Evolutionary conservation across 2,113 vertebrate genomes (phyloP), one percentile per base, ranked within the genome.

Genomic region (Leptosomus discolor): DNA sequence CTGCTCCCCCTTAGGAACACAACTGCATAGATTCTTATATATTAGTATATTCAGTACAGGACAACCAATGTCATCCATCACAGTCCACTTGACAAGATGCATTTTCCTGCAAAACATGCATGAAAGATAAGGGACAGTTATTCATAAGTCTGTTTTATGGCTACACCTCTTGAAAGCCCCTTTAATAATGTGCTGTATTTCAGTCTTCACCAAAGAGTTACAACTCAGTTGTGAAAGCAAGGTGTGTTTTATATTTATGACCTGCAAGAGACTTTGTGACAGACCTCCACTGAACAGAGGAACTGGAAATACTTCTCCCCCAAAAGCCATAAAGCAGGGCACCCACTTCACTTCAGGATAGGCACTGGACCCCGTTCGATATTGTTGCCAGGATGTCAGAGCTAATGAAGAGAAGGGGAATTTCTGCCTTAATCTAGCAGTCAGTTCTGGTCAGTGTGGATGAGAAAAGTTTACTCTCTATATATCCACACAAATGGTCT

Each of bases 271-370:
- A 50, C 32, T 84, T 63, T 54, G 63, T 6, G 79, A 32, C 41
- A 80, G 76, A 56, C 20, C 54, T 82, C 29, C 57, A 34, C 2
- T 27, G 48, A 36, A 84, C 65, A 77, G 0, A 69, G 27, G n/a
- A 80, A 19, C 37, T 84, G 64, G 54, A 80, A 92, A 75, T 2
- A 36, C 21, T 3, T 79, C 21, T 46, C 22, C 15, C 17, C 9
- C 8, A 9, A 26, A 46, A 13, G 1, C 1, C 36, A 41, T 0
- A 20, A 68, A 57, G 21, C 34, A 63, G 51, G 18, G 21, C 36
- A 56, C 7, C 6, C 23, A 27, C 45, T 71, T 58, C 4, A 19
- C 41, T 54, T n/a, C 45, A 34, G 76, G 70, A 11, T 9, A 67
- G 53, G 16, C 54, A 27, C 12, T 51, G 56, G 39, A 29, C n/a